Evolutionary conservation across 2,888 invertebrate genomes (phyloP), one percentile per base, ranked within the genome.

Genomic region (Morinoia aosen): DNA sequence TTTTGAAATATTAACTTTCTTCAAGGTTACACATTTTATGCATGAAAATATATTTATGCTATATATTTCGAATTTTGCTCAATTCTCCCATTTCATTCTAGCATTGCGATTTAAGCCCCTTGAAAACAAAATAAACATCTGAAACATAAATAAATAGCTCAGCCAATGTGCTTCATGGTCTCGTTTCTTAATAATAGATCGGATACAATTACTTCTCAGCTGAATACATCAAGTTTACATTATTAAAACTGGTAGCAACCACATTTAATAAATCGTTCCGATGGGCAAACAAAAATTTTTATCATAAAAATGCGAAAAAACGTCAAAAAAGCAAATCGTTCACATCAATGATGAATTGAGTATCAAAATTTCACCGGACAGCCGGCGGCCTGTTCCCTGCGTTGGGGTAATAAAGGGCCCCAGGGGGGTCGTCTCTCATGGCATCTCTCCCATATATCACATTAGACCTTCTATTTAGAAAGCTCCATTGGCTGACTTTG

Each of bases 401-500:
- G 33, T 76, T 76, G 76, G 8, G 76, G 76, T 7, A 16, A 76
- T 76, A 76, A 76, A 76, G 33, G 76, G 76, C 76, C 33, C 25
- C 76, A 3, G 25, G 25, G 76, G 76, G 76, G 76, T 33, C 76
- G 33, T 76, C 33, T 76, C 33, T 76, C 76, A 16, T 33, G 33
- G 33, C 76, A 76, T 33, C 76, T 33, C 25, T 76, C 76, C 76
- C 76, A 76, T 76, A 76, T 76, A 76, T 76, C 76, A 76, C 76
- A 76, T 76, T 76, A 76, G 76, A 76, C 76, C 76, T 33, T 76
- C 76, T 76, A 76, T 76, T 76, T 76, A 76, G 76, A 76, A 76
- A 76, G 76, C 12, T 76, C 19, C 76, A 64, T 19, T 64, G 64
- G 64, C 64, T 64, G 64, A 64, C 64, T 64, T 64, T 64, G 64